Percentiles rank a stretch among this genome's conserved stretches.
Conservation (phyloP, 2,113 vertebrate species). For the Petrocephalus microphthalmus region DNA sequence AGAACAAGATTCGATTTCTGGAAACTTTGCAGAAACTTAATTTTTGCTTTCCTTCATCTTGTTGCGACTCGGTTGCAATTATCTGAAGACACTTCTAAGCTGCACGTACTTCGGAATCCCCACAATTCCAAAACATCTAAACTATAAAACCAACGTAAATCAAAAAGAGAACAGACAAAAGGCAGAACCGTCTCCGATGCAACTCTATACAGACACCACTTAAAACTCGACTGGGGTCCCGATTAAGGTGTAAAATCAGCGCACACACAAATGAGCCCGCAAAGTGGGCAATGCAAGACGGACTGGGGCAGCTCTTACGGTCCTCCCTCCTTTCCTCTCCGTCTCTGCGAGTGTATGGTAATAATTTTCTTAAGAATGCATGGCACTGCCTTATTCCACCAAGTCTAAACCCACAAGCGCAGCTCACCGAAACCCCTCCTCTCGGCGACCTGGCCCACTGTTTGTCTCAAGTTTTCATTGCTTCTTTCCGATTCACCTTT, state of each 20-base stretch:
- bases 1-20: neutral
- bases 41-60: neutral
- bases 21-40: neutral
- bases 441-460: neutral
- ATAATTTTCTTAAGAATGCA: constrained; percentile 12
- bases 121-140: neutral
- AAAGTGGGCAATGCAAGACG: neutral
- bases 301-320: neutral
- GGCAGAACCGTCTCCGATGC: neutral
- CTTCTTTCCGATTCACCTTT: neutral
- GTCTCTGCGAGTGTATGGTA: neutral
- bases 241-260: neutral
- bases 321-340: neutral
- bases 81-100: neutral
- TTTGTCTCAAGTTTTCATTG: neutral
- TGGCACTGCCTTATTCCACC: neutral
- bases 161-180: neutral
- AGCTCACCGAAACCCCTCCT: neutral
- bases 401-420: neutral
- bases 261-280: neutral
- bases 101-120: neutral
- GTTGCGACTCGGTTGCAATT: neutral
- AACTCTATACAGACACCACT: neutral
- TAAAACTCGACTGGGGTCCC: neutral
- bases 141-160: neutral